phyloP scores from a whole-genome alignment of 2,797 vertebrate species.

The Bradypodion pumilum region DNA sequence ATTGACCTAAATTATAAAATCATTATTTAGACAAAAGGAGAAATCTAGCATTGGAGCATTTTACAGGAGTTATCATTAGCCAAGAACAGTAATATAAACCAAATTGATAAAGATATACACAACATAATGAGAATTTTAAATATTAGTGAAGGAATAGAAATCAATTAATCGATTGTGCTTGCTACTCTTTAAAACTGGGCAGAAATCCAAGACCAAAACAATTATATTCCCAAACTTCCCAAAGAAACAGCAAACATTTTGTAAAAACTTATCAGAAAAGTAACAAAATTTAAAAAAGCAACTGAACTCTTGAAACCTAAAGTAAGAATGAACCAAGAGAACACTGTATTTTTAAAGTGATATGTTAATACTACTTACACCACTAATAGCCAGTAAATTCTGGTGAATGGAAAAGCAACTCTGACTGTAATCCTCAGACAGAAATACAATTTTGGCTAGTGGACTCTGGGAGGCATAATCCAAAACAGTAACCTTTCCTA shows the following conservation, averaged over 20 bases:
- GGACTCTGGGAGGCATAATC: too few species aligned
- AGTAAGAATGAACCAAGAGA: slow-evolving; percentile 36
- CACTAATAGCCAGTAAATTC: neutral
- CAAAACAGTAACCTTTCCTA: too few species aligned
- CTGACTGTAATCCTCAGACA: too few species aligned
- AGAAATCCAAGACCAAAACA: slow-evolving; percentile 49
- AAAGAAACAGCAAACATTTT: slow-evolving; percentile 23
- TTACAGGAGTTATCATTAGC: slow-evolving; percentile 23
- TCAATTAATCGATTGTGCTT: slow-evolving; percentile 29
- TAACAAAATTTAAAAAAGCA: slow-evolving; percentile 50
- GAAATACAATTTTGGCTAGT: too few species aligned
- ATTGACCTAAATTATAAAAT: slow-evolving; percentile 24
- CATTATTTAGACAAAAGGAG: slow-evolving; percentile 17
- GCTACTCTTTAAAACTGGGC: slow-evolving; percentile 15
- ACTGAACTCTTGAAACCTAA: neutral
- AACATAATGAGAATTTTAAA: neutral
- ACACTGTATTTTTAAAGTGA: neutral
- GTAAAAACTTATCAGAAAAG: slow-evolving; percentile 42
- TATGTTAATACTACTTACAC: neutral
- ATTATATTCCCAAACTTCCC: slow-evolving; percentile 16
- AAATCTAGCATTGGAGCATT: neutral
- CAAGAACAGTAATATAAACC: slow-evolving; percentile 17
- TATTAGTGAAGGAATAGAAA: slow-evolving; percentile 27
- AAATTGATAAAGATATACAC: neutral
- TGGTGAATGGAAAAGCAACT: neutral